A percentile compares a stretch with the other conserved stretches of the same genome.
Conservation (phyloP, 2,888 invertebrate species). For the Brenthis hecate region DNA sequence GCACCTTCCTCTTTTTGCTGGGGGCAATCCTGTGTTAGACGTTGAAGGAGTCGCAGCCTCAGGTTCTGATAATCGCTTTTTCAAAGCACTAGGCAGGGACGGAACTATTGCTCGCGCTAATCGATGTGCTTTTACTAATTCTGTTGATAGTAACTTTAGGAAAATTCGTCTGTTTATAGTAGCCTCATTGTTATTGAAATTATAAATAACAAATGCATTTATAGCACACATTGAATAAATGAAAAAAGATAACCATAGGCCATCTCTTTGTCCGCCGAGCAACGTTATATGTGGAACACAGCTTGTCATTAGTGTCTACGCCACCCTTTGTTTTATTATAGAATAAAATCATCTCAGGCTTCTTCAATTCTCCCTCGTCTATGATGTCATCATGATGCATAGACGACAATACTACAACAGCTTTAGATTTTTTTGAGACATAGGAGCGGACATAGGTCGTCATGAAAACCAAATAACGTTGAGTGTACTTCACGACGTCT, state of each 20-base stretch:
- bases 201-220: conserved; percentile 5
- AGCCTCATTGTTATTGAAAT: neutral
- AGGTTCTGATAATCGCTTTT: too few relatives aligned
- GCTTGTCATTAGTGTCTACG: conserved; percentile 15
- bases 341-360: conserved; percentile 23
- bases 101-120: too few relatives aligned
- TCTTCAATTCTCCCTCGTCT: conserved; percentile 14
- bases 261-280: neutral
- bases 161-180: too few relatives aligned
- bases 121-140: too few relatives aligned
- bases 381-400: conserved; percentile 30
- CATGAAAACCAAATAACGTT: conserved; percentile 17
- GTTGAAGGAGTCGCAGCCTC: too few relatives aligned
- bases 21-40: too few relatives aligned
- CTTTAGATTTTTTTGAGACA: too few relatives aligned
- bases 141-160: too few relatives aligned
- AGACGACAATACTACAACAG: conserved; percentile 15
- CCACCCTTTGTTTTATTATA: conserved; percentile 23
- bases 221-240: neutral
- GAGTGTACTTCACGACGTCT: conserved; percentile 19
- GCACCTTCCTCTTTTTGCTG: too few relatives aligned
- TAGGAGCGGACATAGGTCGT: too few relatives aligned
- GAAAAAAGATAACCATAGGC: neutral
- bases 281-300: conserved; percentile 8
- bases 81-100: too few relatives aligned